Percentiles rank a stretch among this genome's conserved stretches.
phyloP scores from a whole-genome alignment of 2,888 invertebrate species.

The Cryptophagus acutangulus region DNA sequence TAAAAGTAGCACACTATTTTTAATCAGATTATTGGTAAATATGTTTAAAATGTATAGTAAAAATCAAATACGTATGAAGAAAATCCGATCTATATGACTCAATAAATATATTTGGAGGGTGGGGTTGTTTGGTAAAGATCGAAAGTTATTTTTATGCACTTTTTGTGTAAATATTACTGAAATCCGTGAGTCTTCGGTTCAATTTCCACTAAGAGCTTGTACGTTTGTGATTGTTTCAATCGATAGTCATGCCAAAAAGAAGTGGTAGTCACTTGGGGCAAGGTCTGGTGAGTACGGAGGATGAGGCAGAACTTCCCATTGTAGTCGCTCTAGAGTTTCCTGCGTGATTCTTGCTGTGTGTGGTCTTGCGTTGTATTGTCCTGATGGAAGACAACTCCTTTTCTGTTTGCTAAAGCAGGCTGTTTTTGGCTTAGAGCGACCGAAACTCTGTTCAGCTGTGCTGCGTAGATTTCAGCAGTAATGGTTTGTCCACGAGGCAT shows the following conservation, averaged over 20 bases:
- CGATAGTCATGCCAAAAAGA: neutral
- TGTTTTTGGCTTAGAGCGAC: constrained; percentile 1
- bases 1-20: too few relatives aligned
- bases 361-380: neutral
- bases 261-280: constrained; percentile 1
- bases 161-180: too few relatives aligned
- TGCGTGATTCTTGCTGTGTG: neutral
- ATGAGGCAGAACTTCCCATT: neutral
- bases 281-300: constrained; percentile 1
- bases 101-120: too few relatives aligned
- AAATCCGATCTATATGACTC: too few relatives aligned
- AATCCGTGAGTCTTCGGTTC: too few relatives aligned
- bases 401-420: constrained; percentile 1
- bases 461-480: constrained; percentile 1
- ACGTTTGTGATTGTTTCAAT: too few relatives aligned
- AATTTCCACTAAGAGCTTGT: too few relatives aligned
- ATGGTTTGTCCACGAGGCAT: neutral
- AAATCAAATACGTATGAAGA: too few relatives aligned
- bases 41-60: too few relatives aligned
- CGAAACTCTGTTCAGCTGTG: constrained; percentile 1
- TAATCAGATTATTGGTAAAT: too few relatives aligned
- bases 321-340: neutral
- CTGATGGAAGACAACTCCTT: neutral
- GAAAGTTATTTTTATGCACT: too few relatives aligned
- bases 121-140: too few relatives aligned